Evolutionary conservation across 2,888 invertebrate genomes (phyloP), one percentile per base, ranked within the genome.

Genomic region (Pachliopta kotzebuea): DNA sequence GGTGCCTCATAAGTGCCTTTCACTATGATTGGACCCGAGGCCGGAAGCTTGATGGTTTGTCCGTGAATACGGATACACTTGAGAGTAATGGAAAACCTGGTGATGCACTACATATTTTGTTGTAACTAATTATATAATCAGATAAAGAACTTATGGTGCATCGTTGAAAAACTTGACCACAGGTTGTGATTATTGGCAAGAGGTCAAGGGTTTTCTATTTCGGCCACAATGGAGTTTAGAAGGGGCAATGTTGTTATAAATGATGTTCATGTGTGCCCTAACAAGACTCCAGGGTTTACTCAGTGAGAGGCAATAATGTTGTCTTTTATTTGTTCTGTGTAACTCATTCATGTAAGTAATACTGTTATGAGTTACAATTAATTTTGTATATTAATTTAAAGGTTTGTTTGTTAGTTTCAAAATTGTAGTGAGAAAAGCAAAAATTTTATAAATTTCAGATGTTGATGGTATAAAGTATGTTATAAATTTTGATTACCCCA

Each of bases 391-490:
- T 71, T 62, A 58, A 60, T 57, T 55, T 29, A 21, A 52, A 52
- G n/a, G 50, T 21, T 11, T 37, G 11, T 1, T 14, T 21, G 9
- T 21, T 52, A 21, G 20, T 52, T 8, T 11, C 11, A 11, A 21
- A 11, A 21, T 11, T n/a, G 0, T 21, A 21, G 7, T 23, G 7
- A 21, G n/a, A 37, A 9, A 31, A 31, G 11, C 31, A 8, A 18
- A 4, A 66, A 31, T 60, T 74, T 86, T 26, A 29, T 60, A 18
- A 2, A 45, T 65, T 90, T 79, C 93, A 98, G 98, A 98, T 95
- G 98, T 98, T 81, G 97, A 98, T 85, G 98, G 98, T 83, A 97
- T 98, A 79, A 98, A 97, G 92, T 98, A 96, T 92, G 98, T 98
- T 72, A 97, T 98, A 84, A 98, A 98, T 93, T 98, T 96, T 93